Conservation (phyloP, 2,797 vertebrate genomes). For the Pipistrellus pygmaeus region DNA sequence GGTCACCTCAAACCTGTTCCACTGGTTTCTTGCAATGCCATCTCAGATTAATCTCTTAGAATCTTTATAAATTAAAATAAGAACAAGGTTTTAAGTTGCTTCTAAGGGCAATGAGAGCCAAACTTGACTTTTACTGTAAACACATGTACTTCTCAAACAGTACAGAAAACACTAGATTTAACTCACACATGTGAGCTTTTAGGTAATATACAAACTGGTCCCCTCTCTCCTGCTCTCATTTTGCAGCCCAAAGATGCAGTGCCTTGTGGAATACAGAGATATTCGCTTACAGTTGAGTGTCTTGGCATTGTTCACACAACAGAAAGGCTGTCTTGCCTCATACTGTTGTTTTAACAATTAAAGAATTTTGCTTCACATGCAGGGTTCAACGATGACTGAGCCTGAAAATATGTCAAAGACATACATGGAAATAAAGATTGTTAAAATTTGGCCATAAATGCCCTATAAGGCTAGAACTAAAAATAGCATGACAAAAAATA, state of each 20-base stretch:
- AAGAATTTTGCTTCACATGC: slow-evolving; percentile 79
- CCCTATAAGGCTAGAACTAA: slow-evolving; percentile 78
- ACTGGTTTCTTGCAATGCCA: slow-evolving; percentile 69
- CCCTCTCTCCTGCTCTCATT: slow-evolving; percentile 58
- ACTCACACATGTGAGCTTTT: slow-evolving; percentile 41
- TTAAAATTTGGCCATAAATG: slow-evolving; percentile 79
- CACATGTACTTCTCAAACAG: neutral
- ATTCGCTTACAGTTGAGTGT: slow-evolving; percentile 64
- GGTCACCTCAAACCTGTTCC: slow-evolving; percentile 75
- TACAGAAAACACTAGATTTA: neutral
- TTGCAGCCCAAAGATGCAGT: slow-evolving; percentile 66
- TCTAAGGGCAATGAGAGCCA: neutral
- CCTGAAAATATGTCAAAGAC: slow-evolving; percentile 80
- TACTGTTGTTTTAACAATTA: slow-evolving; percentile 76
- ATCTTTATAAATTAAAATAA: slow-evolving; percentile 70
- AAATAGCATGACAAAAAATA: slow-evolving; percentile 77
- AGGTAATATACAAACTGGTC: slow-evolving; percentile 65
- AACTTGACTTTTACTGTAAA: slow-evolving; percentile 52
- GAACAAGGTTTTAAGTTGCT: slow-evolving; percentile 29
- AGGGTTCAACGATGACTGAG: slow-evolving; percentile 78
- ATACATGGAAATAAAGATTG: slow-evolving; percentile 81
- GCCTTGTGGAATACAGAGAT: slow-evolving; percentile 62
- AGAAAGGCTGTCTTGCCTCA: slow-evolving; percentile 74
- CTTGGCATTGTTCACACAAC: slow-evolving; percentile 71
- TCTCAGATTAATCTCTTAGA: slow-evolving; percentile 63